Evolutionary conservation across 2,888 invertebrate species (phyloP).

Genomic region (Drosophila aldrichi): DNA sequence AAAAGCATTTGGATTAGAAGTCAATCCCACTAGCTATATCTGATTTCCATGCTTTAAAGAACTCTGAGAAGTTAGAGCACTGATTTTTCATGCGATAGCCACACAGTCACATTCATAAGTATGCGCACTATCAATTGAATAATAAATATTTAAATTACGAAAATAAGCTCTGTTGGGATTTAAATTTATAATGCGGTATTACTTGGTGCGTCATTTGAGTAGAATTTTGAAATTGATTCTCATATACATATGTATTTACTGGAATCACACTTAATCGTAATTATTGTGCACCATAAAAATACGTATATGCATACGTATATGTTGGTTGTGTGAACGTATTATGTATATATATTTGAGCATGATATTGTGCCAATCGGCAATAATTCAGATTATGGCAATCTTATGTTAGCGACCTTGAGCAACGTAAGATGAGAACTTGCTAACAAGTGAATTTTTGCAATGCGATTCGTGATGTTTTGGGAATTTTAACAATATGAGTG

Average conservation of each 20-base stretch:
- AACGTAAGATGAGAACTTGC: constrained; percentile 26
- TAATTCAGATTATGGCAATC: constrained; percentile 28
- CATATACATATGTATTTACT: constrained; percentile 7
- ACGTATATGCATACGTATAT: not conserved
- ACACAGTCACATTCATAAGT: constrained; percentile 25
- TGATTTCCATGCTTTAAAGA: constrained; percentile 31
- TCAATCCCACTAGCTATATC: constrained; percentile 7
- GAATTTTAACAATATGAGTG: constrained; percentile 17
- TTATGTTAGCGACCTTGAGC: constrained; percentile 11
- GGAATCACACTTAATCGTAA: constrained; percentile 9
- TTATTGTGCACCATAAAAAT: constrained; percentile 3
- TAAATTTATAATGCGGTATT: constrained; percentile 11
- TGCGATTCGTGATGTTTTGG: constrained; percentile 12
- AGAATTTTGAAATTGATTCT: not conserved
- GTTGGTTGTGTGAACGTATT: not conserved
- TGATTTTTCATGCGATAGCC: constrained; percentile 28
- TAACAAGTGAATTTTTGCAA: constrained; percentile 13
- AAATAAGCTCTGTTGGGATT: not conserved
- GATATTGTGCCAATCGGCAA: constrained; percentile 14
- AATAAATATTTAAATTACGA: not conserved
- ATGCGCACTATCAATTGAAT: constrained; percentile 3
- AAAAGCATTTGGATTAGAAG: constrained; percentile 34
- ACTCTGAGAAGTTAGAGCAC: not conserved
- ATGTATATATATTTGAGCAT: not conserved
- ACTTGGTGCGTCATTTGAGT: constrained; percentile 19